Evolutionary conservation across 2,888 invertebrate genomes (phyloP).

Genomic region (Agrypnus murinus): DNA sequence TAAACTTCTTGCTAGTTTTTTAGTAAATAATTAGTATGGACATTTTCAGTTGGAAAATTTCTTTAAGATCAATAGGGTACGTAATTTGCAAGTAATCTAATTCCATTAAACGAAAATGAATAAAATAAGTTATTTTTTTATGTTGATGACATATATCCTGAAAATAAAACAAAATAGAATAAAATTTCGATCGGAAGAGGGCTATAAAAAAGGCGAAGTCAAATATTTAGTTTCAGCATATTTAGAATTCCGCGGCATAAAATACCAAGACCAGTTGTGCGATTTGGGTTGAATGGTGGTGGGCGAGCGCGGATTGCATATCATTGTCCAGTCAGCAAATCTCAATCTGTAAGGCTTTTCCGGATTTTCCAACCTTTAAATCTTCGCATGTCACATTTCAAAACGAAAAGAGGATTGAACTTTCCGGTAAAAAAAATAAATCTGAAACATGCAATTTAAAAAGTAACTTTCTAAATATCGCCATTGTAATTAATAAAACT

Average conservation of each 20-base stretch:
- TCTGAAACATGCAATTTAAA: not conserved
- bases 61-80: too few relatives aligned
- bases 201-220: conserved; percentile 17
- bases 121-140: too few relatives aligned
- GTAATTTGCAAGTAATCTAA: too few relatives aligned
- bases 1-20: too few relatives aligned
- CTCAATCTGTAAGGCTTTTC: conserved; percentile 45
- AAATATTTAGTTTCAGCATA: conserved; percentile 39
- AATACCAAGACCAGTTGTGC: conserved; percentile 34
- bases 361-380: conserved; percentile 35
- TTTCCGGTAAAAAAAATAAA: conserved; percentile 10
- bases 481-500: too few relatives aligned
- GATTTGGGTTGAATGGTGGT: conserved; percentile 32
- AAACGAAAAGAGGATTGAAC: conserved; percentile 4
- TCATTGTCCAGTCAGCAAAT: conserved; percentile 49
- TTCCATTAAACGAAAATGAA: too few relatives aligned
- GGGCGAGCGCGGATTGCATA: conserved; percentile 36
- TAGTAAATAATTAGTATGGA: too few relatives aligned
- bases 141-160: too few relatives aligned
- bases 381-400: conserved; percentile 39
- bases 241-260: conserved; percentile 34
- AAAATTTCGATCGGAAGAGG: not conserved
- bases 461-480: too few relatives aligned
- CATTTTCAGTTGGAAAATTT: too few relatives aligned
- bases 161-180: too few relatives aligned